Evolutionary conservation across 2,888 invertebrate genomes (phyloP).

Genomic region (Scaptomyza tumidula): DNA sequence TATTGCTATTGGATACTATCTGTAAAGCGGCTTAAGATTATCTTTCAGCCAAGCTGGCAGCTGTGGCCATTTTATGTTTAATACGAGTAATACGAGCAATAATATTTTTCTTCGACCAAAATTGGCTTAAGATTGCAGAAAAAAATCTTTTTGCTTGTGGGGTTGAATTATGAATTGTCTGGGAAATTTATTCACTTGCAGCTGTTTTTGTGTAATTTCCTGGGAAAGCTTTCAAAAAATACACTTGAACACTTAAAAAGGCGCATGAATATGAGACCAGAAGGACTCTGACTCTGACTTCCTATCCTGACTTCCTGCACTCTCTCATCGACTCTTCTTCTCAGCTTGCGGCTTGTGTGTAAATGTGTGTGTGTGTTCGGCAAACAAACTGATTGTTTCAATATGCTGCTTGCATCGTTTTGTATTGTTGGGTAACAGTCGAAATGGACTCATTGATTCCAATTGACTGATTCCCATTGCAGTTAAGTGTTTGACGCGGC

Average conservation of each 20-base stretch:
- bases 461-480: slow-evolving; percentile 84
- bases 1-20: slow-evolving; percentile 48
- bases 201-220: slow-evolving; percentile 66
- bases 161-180: slow-evolving; percentile 28
- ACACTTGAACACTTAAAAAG: slow-evolving; percentile 81
- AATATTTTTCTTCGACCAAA: slow-evolving; percentile 53
- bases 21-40: slow-evolving; percentile 41
- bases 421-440: slow-evolving; percentile 81
- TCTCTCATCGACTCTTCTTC: not conserved
- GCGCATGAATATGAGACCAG: slow-evolving; percentile 66
- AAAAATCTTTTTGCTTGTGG: slow-evolving; percentile 4
- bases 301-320: slow-evolving; percentile 21
- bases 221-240: slow-evolving; percentile 70
- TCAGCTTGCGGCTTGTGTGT: slow-evolving; percentile 10
- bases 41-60: slow-evolving; percentile 34
- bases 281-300: slow-evolving; percentile 15
- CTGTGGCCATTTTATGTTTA: slow-evolving; percentile 21
- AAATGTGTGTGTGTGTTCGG: slow-evolving; percentile 47
- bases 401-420: slow-evolving; percentile 60
- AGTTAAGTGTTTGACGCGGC: slow-evolving; percentile 82
- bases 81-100: slow-evolving; percentile 56
- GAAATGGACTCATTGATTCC: slow-evolving; percentile 84
- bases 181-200: slow-evolving; percentile 60
- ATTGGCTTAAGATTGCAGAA: slow-evolving; percentile 51
- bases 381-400: slow-evolving; percentile 81